Base-by-base conservation (phyloP, 2,797 vertebrate genomes). In the Typhlichthys eigenmanni region DNA sequence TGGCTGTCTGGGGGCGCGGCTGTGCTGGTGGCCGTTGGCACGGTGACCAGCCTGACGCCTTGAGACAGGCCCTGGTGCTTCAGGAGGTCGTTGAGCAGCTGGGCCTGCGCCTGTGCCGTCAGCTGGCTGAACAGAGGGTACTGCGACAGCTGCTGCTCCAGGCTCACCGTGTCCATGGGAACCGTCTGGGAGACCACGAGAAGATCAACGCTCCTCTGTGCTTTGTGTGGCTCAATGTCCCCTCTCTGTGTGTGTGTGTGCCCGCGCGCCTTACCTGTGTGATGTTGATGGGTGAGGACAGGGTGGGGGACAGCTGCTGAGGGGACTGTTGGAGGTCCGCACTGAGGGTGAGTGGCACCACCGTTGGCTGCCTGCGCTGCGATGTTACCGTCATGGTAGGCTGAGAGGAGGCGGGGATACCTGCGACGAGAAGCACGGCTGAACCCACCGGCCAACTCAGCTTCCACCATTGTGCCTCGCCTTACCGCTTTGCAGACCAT, bases 81-180 rank as follows among this genome's bases (percentile, higher is more conserved):
- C 83, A 92, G 92, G 70, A 93, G 89, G 74, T 93, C 92, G 0
- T 47, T 89, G 67, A 93, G 75, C 71, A 93, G 81, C 85, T 91
- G 91, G 12, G 85, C 86, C 81, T 90, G 88, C 32, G 88, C 93
- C 84, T 94, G 95, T 32, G 94, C 89, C 0, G 92, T 92, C 5
- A 93, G 79, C 86, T 95, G 96, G 81, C 92, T 94, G 85, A 99
- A 97, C 83, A 98, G 94, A 0, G 96, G 91, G 5, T 95, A 98
- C 16, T 96, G 95, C 19, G 96, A 87, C 55, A 98, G 94, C 90
- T 97, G 96, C 88, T 98, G 98, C 81, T 99, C 97, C 89, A 99
- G 89, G 60, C 93, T 94, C 82, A 98, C 71, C 0, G 94, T 87
- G 0, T 98, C 96, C 85, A 96, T 93, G 5, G 95, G 85, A 84